phyloP scores from a whole-genome alignment of 2,113 vertebrate genomes.

The Suricata suricatta region DNA sequence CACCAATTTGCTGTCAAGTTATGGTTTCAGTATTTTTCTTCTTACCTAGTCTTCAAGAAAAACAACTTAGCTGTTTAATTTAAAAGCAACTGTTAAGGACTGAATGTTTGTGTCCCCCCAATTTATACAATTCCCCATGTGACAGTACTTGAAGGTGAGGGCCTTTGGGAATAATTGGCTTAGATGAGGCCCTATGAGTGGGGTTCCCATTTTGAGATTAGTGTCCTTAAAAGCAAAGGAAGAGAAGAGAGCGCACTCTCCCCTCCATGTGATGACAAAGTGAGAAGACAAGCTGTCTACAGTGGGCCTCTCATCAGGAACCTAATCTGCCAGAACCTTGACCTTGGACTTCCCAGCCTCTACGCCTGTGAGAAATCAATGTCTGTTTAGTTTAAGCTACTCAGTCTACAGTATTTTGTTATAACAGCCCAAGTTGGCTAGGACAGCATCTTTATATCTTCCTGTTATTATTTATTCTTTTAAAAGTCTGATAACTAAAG shows the following conservation, averaged over 20 bases:
- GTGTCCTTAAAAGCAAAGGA: not conserved
- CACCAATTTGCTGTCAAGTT: not conserved
- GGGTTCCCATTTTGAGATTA: not conserved
- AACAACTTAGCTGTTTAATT: not conserved
- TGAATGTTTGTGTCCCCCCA: not conserved
- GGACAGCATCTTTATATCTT: conserved; percentile 11
- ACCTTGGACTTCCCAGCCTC: not conserved
- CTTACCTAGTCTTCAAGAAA: not conserved
- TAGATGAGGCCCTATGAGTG: not conserved
- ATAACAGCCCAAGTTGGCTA: not conserved
- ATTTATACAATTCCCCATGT: not conserved
- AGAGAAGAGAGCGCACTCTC: not conserved
- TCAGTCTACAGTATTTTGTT: not conserved
- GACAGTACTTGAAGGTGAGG: not conserved
- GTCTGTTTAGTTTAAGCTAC: not conserved
- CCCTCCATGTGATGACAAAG: not conserved
- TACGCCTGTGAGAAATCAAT: not conserved
- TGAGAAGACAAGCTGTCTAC: not conserved
- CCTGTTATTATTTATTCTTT: not conserved
- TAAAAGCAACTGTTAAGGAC: not conserved
- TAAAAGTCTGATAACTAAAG: not conserved
- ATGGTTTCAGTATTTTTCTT: conserved; percentile 36
- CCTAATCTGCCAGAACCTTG: not conserved
- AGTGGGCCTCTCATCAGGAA: not conserved
- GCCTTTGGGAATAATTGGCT: not conserved